Base-by-base conservation (phyloP, 2,113 vertebrate genomes). In the Pao palembangensis region DNA sequence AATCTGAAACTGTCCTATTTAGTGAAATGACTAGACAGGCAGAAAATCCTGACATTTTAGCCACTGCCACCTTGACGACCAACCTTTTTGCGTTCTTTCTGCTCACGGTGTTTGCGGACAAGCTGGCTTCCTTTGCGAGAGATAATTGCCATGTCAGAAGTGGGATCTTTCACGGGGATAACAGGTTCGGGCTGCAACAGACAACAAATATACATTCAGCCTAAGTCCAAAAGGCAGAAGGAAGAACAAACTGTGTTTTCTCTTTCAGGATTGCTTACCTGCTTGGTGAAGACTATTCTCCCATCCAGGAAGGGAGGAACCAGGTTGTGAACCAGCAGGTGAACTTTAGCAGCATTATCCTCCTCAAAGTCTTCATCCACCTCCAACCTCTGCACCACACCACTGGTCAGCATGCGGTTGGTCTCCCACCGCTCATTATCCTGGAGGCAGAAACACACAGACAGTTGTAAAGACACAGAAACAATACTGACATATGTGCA, bases 401-500 rank as follows among this genome's bases (percentile, higher is more conserved):
- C 97, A 1, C 97, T 99, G 58, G 97, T 99, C 79, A 99, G 86
- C 97, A 99, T 99, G n/a, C 97, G 95, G 73, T 99, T 99, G 0
- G 97, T 98, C 88, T 99, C 97, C 97, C 97, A 99, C 38, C 97
- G 94, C 70, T 99, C 97, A 0, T 98, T 99, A 69, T 99, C 97
- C 96, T 99, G n/a, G 25, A 52, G 55, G 0, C 8, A 7, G 52
- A 79, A 73, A 64, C 31, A 38, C 14, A 64, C 34, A 42, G 13
- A 48, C 6, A 4, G 31, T 3, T 14, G 64, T 75, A 72, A 0
- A 25, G 42, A 44, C 3, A 18, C 16, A 18, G 3, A 12, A 38
- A 38, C 3, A 31, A 48, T 48, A 68, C n/a, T 51, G 8, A 65
- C 8, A 46, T 3, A 25, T 21, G 21, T 17, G 16, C 6, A 5